Evolutionary conservation across 2,888 invertebrate species (phyloP).

Genomic region (Mesorhabditis belari): DNA sequence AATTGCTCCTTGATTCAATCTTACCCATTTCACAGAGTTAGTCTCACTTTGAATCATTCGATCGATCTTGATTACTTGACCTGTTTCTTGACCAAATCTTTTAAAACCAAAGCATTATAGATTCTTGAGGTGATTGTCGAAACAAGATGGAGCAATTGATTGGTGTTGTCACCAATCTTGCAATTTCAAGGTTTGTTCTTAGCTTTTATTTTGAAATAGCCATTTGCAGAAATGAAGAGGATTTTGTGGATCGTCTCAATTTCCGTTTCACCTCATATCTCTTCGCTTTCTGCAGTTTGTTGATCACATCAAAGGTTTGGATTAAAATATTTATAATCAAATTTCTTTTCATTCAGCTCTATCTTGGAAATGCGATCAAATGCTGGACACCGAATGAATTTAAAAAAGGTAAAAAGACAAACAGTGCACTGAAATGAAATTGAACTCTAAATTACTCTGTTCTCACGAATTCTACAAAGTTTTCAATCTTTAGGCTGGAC

Average conservation of each 20-base stretch:
- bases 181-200: constrained; percentile 7
- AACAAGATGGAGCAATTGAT: constrained; percentile 26
- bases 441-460: not conserved
- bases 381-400: constrained; percentile 52
- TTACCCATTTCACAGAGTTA: too few species aligned
- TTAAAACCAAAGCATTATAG: too few species aligned
- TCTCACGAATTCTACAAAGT: too few species aligned
- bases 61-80: too few species aligned
- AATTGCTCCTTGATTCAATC: too few species aligned
- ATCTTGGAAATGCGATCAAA: constrained; percentile 32
- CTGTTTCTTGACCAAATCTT: too few species aligned
- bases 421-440: not conserved
- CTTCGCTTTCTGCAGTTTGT: constrained; percentile 54
- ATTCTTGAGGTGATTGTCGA: too few species aligned
- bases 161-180: constrained; percentile 9
- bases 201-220: not conserved
- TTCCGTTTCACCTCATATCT: constrained; percentile 55
- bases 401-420: constrained; percentile 4
- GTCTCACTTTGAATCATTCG: too few species aligned
- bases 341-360: constrained; percentile 14
- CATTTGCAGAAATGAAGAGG: constrained; percentile 48
- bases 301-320: constrained; percentile 41
- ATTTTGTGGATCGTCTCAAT: constrained; percentile 56
- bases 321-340: constrained; percentile 5
- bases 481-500: constrained; percentile 52